Evolutionary conservation across 2,113 vertebrate species (phyloP).

Genomic region (Vulpes ferrilata): DNA sequence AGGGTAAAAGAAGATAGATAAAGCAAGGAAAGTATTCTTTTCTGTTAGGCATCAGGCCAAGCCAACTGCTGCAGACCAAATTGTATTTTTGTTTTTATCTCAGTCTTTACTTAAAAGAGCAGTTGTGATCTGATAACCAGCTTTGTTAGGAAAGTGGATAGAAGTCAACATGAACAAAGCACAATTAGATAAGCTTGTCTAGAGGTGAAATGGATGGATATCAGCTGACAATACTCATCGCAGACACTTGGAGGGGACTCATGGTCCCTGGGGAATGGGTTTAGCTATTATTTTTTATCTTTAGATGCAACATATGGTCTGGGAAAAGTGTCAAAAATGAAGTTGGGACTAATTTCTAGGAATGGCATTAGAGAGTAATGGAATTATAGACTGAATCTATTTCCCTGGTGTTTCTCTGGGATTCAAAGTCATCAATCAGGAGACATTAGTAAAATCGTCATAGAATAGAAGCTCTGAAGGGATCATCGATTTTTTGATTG

Average conservation of each 20-base stretch:
- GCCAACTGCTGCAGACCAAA: not conserved
- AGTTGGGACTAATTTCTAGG: conserved; percentile 39
- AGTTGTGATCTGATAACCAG: conserved; percentile 21
- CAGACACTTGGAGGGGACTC: not conserved
- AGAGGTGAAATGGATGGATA: not conserved
- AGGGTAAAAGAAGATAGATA: not conserved
- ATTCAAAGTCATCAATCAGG: conserved; percentile 52
- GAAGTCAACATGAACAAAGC: not conserved
- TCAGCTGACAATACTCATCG: not conserved
- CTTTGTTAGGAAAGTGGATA: conserved; percentile 11
- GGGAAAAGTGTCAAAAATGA: conserved; percentile 46
- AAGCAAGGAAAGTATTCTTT: not conserved
- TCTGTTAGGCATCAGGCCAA: not conserved
- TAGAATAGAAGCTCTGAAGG: not conserved
- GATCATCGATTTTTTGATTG: conserved; percentile 15
- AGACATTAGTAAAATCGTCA: not conserved
- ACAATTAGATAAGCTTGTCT: not conserved
- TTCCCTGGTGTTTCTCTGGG: conserved; percentile 22
- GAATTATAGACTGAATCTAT: conserved; percentile 9
- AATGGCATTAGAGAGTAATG: not conserved
- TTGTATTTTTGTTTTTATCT: not conserved
- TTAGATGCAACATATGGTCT: not conserved
- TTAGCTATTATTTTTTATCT: conserved; percentile 13
- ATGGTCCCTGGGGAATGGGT: not conserved
- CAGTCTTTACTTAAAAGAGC: conserved; percentile 11